A percentile compares a stretch with the other conserved stretches of the same genome.
phyloP scores from a whole-genome alignment of 2,888 invertebrate genomes.

The Tryphoninae sp. region DNA sequence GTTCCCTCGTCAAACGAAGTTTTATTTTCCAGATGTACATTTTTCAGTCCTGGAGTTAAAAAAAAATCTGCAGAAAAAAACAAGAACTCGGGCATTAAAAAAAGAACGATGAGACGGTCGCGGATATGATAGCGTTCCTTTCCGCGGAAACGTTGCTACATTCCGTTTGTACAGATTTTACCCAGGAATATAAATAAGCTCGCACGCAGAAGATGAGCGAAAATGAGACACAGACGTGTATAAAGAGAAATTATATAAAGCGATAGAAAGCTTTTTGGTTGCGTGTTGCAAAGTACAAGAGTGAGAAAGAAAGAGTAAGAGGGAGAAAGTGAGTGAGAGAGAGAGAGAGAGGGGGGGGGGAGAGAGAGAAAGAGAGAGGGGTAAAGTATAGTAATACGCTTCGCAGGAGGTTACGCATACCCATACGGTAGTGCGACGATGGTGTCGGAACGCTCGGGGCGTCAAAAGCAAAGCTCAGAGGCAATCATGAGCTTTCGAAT shows the following conservation, averaged over 20 bases:
- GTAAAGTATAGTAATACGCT: not conserved
- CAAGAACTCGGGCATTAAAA: not conserved
- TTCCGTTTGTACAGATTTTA: constrained; percentile 59
- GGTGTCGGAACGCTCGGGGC: constrained; percentile 66
- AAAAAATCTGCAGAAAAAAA: not conserved
- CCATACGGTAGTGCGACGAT: constrained; percentile 40
- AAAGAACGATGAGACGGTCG: constrained; percentile 6
- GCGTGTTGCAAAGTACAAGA: constrained; percentile 55
- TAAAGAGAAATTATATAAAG: constrained; percentile 55
- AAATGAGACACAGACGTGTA: constrained; percentile 35
- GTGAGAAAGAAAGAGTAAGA: not conserved
- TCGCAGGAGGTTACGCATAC: constrained; percentile 12
- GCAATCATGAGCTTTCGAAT: constrained; percentile 82
- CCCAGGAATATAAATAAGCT: constrained; percentile 54
- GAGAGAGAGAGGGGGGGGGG: not conserved
- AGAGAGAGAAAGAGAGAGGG: not conserved
- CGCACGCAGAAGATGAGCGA: constrained; percentile 44
- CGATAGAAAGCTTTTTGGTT: constrained; percentile 65
- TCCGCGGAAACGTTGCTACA: constrained; percentile 30
- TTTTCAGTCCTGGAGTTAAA: constrained; percentile 18
- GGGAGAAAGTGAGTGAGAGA: not conserved
- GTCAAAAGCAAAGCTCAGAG: constrained; percentile 82
- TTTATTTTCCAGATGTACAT: not conserved
- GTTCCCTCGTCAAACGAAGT: not conserved
- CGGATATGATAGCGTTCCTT: constrained; percentile 44